A percentile compares a stretch with the other conserved stretches of the same genome.
Conservation (phyloP, 2,888 invertebrate genomes). For the Plebejus melissa region DNA sequence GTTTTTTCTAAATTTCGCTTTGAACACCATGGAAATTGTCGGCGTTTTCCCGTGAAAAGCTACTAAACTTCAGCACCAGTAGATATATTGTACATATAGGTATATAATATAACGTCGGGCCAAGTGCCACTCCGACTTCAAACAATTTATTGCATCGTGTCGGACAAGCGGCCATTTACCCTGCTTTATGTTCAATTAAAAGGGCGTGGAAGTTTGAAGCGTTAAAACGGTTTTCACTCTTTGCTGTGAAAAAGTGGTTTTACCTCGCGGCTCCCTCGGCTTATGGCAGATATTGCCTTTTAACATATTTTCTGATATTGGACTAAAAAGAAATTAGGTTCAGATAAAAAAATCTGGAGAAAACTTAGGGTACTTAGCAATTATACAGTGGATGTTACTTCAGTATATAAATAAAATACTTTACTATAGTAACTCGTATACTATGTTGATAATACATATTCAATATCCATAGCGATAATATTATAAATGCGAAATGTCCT, state of each 20-base stretch:
- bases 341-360: too few species aligned
- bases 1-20: too few species aligned
- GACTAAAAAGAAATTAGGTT: background rate
- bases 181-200: constrained; percentile 15
- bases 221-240: background rate
- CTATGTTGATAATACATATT: too few species aligned
- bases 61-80: background rate
- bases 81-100: background rate
- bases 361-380: too few species aligned
- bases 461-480: too few species aligned
- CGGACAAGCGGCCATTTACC: constrained; percentile 15
- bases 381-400: too few species aligned
- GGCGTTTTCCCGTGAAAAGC: background rate
- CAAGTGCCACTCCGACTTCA: background rate
- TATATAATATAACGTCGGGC: background rate
- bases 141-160: constrained; percentile 1
- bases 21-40: background rate
- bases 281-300: background rate
- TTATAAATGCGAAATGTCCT: too few species aligned
- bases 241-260: background rate
- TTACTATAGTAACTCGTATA: too few species aligned
- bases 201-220: constrained; percentile 21
- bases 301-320: background rate
- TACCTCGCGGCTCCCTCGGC: background rate
- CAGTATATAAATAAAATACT: too few species aligned